Percentiles rank a stretch among this genome's conserved stretches.
phyloP scores from a whole-genome alignment of 1,140 invertebrate genomes.

The Antheraea mylitta region DNA sequence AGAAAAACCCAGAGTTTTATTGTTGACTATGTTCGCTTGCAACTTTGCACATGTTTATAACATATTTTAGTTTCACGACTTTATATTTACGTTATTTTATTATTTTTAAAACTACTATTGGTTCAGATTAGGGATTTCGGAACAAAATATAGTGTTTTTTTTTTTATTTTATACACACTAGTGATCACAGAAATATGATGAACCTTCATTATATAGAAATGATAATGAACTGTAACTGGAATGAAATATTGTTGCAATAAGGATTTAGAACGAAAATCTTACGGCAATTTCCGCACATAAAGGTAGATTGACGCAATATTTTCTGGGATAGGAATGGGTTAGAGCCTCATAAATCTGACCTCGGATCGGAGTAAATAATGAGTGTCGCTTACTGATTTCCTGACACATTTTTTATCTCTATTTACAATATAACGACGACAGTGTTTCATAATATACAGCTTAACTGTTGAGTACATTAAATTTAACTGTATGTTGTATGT shows the following conservation, averaged over 20 bases:
- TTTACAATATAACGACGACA: not conserved
- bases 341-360: not conserved
- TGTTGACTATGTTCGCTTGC: too few species aligned
- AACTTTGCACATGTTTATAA: too few species aligned
- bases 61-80: too few species aligned
- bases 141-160: too few species aligned
- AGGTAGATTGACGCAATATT: slow-evolving; percentile 1
- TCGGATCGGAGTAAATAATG: not conserved
- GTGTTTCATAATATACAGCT: not conserved
- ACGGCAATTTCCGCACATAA: not conserved
- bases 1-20: too few species aligned
- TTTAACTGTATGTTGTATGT: too few species aligned
- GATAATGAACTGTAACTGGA: not conserved
- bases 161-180: too few species aligned
- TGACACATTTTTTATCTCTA: not conserved
- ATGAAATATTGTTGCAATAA: not conserved
- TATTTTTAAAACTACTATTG: too few species aligned
- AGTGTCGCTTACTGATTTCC: not conserved
- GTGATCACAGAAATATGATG: too few species aligned
- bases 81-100: too few species aligned
- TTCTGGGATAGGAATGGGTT: not conserved
- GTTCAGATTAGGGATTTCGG: too few species aligned
- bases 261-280: not conserved
- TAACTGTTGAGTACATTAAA: not conserved
- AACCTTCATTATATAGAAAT: not conserved